These are phyloP conservation scores for Caradrina clavipalpis DNA, from an alignment of 2,888 invertebrate genomes.

Conservation along the genomic window DNA sequence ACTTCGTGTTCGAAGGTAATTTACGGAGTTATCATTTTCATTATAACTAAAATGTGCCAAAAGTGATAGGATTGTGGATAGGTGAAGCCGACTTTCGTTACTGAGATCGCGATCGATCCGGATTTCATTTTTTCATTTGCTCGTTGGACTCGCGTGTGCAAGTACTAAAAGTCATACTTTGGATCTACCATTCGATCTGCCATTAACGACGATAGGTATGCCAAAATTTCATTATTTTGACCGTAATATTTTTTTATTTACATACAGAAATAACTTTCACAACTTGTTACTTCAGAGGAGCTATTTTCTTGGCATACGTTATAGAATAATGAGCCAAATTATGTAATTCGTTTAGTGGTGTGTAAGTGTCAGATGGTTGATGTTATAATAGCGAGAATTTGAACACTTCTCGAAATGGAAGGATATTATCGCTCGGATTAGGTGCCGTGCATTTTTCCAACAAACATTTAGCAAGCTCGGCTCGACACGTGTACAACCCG, in stretches of 20 bases:
- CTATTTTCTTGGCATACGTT: conserved; percentile 80
- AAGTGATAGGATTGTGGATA: conserved; percentile 68
- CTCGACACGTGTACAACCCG: conserved; percentile 44
- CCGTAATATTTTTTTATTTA: conserved; percentile 48
- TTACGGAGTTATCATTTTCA: conserved; percentile 72
- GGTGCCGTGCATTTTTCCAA: conserved; percentile 78
- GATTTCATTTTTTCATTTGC: conserved; percentile 66
- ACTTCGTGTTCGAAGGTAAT: conserved; percentile 63
- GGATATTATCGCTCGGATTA: conserved; percentile 74
- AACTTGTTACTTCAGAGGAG: conserved; percentile 66
- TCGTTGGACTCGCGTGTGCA: conserved; percentile 65
- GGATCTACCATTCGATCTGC: conserved; percentile 47
- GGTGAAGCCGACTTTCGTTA: conserved; percentile 45
- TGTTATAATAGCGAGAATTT: conserved; percentile 73
- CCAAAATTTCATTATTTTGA: conserved; percentile 47
- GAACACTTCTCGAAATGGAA: conserved; percentile 75
- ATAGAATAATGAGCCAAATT: conserved; percentile 84
- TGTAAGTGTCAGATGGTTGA: conserved; percentile 77
- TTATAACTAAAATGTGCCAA: conserved; percentile 83
- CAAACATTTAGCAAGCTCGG: conserved; percentile 8
- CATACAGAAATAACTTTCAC: conserved; percentile 61
- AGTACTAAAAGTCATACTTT: conserved; percentile 48
- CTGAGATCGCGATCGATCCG: conserved; percentile 39
- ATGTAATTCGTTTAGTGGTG: conserved; percentile 76
- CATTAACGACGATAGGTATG: conserved; percentile 33